A percentile compares a stretch with the other conserved stretches of the same genome.
Conservation (phyloP, 2,888 invertebrate species). For the Campopleginae sp. region DNA sequence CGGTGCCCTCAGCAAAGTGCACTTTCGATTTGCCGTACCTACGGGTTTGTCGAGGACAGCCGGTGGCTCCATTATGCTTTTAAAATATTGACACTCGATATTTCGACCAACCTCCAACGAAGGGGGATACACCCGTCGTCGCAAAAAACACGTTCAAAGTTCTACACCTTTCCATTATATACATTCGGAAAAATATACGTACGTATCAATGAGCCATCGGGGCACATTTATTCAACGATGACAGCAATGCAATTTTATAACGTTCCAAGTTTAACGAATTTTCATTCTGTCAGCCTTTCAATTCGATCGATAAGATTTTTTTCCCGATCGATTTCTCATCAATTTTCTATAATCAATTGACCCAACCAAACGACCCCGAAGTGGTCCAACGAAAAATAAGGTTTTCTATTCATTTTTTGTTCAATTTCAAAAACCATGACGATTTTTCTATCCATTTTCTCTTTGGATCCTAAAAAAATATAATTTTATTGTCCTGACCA, state of each 20-base stretch:
- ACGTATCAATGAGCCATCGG: neutral
- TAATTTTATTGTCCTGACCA: no score
- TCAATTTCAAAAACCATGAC: no score
- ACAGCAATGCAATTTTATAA: neutral
- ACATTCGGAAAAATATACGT: neutral
- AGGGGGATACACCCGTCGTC: slow-evolving; percentile 13
- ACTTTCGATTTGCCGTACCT: slow-evolving; percentile 75
- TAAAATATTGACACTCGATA: slow-evolving; percentile 81
- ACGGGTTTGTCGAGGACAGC: slow-evolving; percentile 70
- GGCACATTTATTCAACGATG: neutral
- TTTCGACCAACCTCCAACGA: slow-evolving; percentile 66
- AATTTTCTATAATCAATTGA: neutral
- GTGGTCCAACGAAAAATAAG: no score
- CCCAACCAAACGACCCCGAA: no score
- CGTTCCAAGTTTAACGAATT: neutral
- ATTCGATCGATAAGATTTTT: neutral
- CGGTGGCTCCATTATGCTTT: slow-evolving; percentile 76
- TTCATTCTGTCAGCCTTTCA: neutral
- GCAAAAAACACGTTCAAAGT: neutral
- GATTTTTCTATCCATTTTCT: no score
- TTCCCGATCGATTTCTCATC: neutral
- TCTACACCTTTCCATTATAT: slow-evolving; percentile 13
- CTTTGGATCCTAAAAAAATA: no score
- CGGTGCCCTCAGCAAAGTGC: slow-evolving; percentile 70
- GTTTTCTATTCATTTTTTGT: no score